Evolutionary conservation across 2,888 invertebrate species (phyloP), one percentile per base, ranked within the genome.

Genomic region (Hydriomena furcata): DNA sequence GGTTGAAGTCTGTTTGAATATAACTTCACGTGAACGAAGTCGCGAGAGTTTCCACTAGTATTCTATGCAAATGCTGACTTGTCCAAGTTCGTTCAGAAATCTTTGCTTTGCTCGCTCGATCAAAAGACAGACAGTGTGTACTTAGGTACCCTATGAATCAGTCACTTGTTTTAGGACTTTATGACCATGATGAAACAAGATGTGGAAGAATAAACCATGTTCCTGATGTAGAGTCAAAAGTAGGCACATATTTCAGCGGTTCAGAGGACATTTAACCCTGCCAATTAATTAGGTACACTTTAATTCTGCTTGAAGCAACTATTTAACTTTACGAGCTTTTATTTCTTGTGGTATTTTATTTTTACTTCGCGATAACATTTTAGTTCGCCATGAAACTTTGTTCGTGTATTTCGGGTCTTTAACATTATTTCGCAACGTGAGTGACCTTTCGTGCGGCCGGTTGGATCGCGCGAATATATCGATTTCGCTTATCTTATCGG

Each of bases 391-490:
- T 65, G 66, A 61, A 57, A 63, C 69, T 64, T 63, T 61, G 63
- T 34, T 73, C 68, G 72, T 75, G 75, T 68, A 65, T 61, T 65
- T 61, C 52, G 60, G 62, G 64, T 66, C 67, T 69, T 63, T 70
- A 68, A 73, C 72, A 73, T 76, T 76, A 83, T 84, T 84, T 84
- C 73, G 84, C 84, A 83, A 83, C 73, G 68, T 67, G 68, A 67
- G 67, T 80, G 87, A 88, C 88, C 89, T 89, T 87, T 88, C 83
- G 84, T 84, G 84, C 68, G 72, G 76, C 68, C 71, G 65, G 62
- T 71, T 70, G 76, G 73, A 84, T 86, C 84, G 88, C 84, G 88
- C 89, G 82, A 89, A 89, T 82, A 76, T 89, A 79, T 80, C 73
- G 79, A 79, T 79, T 79, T 58, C 60, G 62, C 71, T 79, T 80